phyloP scores from a whole-genome alignment of 2,888 invertebrate genomes.

The Altica lythri region DNA sequence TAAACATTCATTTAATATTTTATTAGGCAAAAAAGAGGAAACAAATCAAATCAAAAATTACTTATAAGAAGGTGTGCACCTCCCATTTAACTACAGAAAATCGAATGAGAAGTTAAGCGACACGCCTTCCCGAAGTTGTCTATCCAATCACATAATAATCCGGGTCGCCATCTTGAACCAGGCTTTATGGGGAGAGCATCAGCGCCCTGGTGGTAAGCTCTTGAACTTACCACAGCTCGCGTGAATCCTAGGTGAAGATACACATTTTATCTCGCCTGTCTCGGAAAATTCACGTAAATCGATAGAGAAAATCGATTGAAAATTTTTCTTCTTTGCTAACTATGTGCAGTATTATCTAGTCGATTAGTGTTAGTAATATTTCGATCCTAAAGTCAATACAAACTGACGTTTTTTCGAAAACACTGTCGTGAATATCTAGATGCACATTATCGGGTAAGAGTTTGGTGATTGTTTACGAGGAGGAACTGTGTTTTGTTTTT shows the following conservation, averaged over 20 bases:
- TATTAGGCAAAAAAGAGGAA: constrained; percentile 48
- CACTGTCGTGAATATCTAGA: constrained; percentile 1
- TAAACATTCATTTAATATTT: constrained; percentile 55
- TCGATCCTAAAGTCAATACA: constrained; percentile 3
- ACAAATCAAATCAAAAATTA: constrained; percentile 47
- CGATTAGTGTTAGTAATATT: constrained; percentile 22
- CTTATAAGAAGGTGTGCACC: constrained; percentile 39
- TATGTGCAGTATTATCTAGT: constrained; percentile 36
- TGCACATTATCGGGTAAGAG: constrained; percentile 8
- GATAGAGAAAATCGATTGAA: constrained; percentile 47
- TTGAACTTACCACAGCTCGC: constrained; percentile 50
- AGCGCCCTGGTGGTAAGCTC: constrained; percentile 49
- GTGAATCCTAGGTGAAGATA: constrained; percentile 47
- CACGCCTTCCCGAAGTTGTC: constrained; percentile 43
- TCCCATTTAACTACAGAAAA: constrained; percentile 34
- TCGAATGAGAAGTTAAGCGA: constrained; percentile 35
- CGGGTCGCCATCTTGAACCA: constrained; percentile 52
- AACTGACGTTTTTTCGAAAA: constrained; percentile 16
- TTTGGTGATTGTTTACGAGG: neutral
- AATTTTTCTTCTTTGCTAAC: constrained; percentile 28
- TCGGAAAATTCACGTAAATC: constrained; percentile 52
- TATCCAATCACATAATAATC: constrained; percentile 44
- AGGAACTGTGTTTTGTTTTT: constrained; percentile 16
- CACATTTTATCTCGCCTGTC: constrained; percentile 49
- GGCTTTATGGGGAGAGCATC: constrained; percentile 42